phyloP scores from a whole-genome alignment of 2,113 vertebrate species.

The Motacilla alba region DNA sequence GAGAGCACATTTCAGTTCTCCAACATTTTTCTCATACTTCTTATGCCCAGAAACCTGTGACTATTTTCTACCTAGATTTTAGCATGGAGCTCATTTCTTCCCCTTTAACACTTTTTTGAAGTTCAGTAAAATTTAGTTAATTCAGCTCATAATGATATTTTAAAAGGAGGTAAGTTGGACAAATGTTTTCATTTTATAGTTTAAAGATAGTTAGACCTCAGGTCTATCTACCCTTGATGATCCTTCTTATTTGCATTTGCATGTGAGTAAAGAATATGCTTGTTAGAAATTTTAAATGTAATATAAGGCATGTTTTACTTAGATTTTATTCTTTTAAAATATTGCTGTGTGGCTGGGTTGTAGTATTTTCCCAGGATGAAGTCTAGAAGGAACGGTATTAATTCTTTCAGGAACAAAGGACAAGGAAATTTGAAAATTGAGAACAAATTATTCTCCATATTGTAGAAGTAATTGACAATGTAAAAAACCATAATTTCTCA shows the following conservation, averaged over 20 bases:
- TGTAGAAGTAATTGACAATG: neutral
- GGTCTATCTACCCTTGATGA: neutral
- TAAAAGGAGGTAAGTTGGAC: neutral
- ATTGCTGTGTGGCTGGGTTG: neutral
- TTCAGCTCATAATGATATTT: neutral
- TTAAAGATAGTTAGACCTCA: neutral
- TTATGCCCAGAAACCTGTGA: neutral
- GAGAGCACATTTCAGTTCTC: neutral
- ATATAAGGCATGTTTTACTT: neutral
- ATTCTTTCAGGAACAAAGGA: neutral
- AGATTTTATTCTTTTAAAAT: neutral
- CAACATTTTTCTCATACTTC: neutral
- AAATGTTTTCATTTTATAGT: neutral
- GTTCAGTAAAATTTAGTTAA: neutral
- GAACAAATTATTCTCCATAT: neutral
- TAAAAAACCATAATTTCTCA: neutral
- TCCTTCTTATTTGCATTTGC: neutral
- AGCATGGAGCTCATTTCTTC: neutral
- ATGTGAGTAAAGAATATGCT: neutral
- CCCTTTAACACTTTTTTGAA: neutral
- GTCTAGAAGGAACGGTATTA: neutral
- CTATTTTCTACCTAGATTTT: neutral
- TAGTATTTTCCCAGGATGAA: neutral
- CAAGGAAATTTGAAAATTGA: neutral
- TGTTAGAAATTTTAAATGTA: neutral